Conservation (phyloP, 2,797 vertebrate genomes). For the Phataginus tricuspis region DNA sequence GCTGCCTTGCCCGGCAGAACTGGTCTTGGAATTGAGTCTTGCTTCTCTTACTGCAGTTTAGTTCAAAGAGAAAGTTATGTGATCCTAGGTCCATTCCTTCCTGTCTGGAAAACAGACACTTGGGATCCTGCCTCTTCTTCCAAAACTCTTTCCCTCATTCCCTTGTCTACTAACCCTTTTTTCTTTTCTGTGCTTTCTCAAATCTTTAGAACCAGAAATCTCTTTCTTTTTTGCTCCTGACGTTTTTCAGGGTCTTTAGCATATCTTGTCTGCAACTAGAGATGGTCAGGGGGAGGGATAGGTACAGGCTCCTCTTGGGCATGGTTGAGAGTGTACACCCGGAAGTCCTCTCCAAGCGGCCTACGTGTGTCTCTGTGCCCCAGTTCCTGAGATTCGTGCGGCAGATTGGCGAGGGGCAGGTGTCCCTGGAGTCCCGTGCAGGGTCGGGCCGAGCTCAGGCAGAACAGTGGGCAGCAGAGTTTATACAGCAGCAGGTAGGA, state of each 20-base stretch:
- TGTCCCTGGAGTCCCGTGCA: conserved; percentile 97
- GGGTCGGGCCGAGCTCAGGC: conserved; percentile 95
- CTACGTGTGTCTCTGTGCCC: conserved; percentile 87
- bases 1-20: not conserved
- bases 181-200: conserved; percentile 37
- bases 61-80: not conserved
- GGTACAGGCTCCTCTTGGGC: conserved; percentile 51
- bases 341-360: conserved; percentile 79
- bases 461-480: conserved; percentile 99
- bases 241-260: conserved; percentile 32
- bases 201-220: not conserved
- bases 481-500: conserved; percentile 97
- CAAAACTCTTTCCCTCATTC: not conserved
- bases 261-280: not conserved
- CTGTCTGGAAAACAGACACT: not conserved
- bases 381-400: conserved; percentile 99
- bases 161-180: not conserved
- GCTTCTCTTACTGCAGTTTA: not conserved
- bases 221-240: not conserved
- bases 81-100: not conserved
- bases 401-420: conserved; percentile 99
- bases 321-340: conserved; percentile 52
- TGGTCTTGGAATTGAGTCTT: conserved; percentile 26
- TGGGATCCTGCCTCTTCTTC: not conserved
- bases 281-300: conserved; percentile 45